Percentiles rank a stretch among this genome's conserved stretches.
Evolutionary conservation across 2,888 invertebrate species (phyloP).

Genomic region (Disparrhopalites patrizii): DNA sequence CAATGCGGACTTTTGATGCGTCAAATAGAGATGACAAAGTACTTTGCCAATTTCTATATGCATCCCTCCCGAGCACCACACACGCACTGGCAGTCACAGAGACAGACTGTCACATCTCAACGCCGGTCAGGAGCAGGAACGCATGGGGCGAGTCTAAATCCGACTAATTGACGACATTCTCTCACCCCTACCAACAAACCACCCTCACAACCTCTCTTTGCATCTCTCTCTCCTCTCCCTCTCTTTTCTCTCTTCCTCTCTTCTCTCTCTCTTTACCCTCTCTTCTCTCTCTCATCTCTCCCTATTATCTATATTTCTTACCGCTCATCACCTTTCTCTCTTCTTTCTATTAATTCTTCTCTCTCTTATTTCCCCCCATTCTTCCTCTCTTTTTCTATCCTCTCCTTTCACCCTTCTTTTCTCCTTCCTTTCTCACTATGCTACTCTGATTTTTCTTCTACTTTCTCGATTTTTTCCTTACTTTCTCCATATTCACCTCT

Average conservation of each 20-base stretch:
- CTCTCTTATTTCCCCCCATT: background rate
- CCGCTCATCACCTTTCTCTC: background rate
- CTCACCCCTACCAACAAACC: background rate
- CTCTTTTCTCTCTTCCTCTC: constrained; percentile 2
- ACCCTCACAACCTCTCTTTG: background rate
- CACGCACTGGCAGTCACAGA: background rate
- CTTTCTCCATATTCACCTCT: too few relatives aligned
- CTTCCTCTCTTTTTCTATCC: too few relatives aligned
- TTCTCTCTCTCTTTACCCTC: background rate
- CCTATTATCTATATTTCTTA: background rate
- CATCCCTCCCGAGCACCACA: too few relatives aligned
- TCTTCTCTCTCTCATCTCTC: background rate
- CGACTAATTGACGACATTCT: too few relatives aligned
- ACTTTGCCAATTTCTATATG: too few relatives aligned
- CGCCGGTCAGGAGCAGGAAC: background rate
- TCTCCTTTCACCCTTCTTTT: too few relatives aligned
- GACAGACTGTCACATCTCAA: too few relatives aligned
- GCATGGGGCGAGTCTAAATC: background rate
- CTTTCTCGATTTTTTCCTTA: too few relatives aligned
- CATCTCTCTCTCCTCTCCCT: background rate
- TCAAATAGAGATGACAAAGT: too few relatives aligned
- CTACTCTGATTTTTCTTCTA: too few relatives aligned
- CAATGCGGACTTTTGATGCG: too few relatives aligned
- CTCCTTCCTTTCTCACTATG: too few relatives aligned
- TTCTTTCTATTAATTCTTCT: background rate